These are phyloP conservation scores for Napeogenes inachia DNA, from an alignment of 2,888 invertebrate species.

Conservation along the genomic window DNA sequence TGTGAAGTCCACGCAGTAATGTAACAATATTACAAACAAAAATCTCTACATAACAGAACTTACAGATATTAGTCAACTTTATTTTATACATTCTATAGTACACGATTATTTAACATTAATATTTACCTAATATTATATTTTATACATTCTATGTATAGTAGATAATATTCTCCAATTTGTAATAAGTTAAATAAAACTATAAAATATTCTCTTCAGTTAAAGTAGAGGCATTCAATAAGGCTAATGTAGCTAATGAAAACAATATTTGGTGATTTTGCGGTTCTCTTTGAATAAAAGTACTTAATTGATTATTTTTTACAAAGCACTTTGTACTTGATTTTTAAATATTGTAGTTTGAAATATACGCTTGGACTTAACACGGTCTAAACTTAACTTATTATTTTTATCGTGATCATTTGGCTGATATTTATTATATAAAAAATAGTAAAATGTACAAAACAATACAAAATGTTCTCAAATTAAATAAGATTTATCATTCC, in stretches of 20 bases:
- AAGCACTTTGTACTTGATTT: constrained; percentile 75
- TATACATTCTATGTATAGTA: constrained; percentile 76
- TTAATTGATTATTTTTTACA: constrained; percentile 52
- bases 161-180: constrained; percentile 73
- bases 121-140: constrained; percentile 67
- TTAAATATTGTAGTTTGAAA: constrained; percentile 32
- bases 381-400: constrained; percentile 15
- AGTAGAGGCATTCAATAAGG: constrained; percentile 74
- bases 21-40: constrained; percentile 78
- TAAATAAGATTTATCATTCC: constrained; percentile 27
- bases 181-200: constrained; percentile 78
- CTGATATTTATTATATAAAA: constrained; percentile 29
- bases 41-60: constrained; percentile 78
- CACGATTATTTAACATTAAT: constrained; percentile 74
- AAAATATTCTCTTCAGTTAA: constrained; percentile 75
- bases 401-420: constrained; percentile 17
- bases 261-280: constrained; percentile 72
- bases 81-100: constrained; percentile 75
- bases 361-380: constrained; percentile 22
- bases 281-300: constrained; percentile 57
- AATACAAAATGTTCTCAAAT: constrained; percentile 34
- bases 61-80: constrained; percentile 77
- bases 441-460: constrained; percentile 31
- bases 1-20: constrained; percentile 71
- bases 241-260: constrained; percentile 72